Evolutionary conservation across 1,140 invertebrate genomes (phyloP).

Genomic region (Macrosteles quadrilineatus): DNA sequence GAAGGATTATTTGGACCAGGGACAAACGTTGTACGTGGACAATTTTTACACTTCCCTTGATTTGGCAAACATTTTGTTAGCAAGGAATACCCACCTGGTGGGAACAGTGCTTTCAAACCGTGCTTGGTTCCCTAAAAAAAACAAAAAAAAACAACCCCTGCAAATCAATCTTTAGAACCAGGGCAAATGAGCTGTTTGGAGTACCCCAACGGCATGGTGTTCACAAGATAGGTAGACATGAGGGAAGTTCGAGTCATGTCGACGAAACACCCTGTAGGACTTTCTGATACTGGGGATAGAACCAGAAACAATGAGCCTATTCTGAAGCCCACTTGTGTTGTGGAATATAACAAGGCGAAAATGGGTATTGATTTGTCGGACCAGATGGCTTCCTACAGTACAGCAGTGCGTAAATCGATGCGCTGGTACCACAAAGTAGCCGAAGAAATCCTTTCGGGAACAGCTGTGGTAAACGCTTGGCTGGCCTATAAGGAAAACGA

Average conservation of each 20-base stretch:
- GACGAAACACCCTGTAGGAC: conserved; percentile 18
- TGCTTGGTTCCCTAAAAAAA: conserved; percentile 27
- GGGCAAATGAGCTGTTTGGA: conserved; percentile 24
- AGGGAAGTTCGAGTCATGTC: conserved; percentile 15
- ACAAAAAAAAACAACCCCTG: conserved; percentile 21
- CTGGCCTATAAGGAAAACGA: not conserved
- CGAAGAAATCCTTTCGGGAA: no score
- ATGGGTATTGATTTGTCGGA: conserved; percentile 25
- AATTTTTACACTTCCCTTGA: conserved; percentile 42
- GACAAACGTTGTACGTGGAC: conserved; percentile 41
- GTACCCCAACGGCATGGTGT: conserved; percentile 2
- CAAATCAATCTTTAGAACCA: not conserved
- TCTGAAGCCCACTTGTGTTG: conserved; percentile 14
- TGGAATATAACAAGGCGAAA: conserved; percentile 32
- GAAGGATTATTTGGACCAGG: conserved; percentile 34
- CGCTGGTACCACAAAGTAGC: no score
- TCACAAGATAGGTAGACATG: conserved; percentile 24
- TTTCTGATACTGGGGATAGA: not conserved
- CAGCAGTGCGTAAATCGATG: conserved; percentile 9
- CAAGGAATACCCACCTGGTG: conserved; percentile 34
- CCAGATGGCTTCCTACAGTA: conserved; percentile 28
- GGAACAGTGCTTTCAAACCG: conserved; percentile 34
- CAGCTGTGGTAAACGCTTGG: no score
- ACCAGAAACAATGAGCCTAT: not conserved
- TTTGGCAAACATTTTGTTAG: conserved; percentile 34